Percentiles rank a stretch among this genome's conserved stretches.
phyloP scores from a whole-genome alignment of 2,888 invertebrate species.

The Endotricha flammealis region DNA sequence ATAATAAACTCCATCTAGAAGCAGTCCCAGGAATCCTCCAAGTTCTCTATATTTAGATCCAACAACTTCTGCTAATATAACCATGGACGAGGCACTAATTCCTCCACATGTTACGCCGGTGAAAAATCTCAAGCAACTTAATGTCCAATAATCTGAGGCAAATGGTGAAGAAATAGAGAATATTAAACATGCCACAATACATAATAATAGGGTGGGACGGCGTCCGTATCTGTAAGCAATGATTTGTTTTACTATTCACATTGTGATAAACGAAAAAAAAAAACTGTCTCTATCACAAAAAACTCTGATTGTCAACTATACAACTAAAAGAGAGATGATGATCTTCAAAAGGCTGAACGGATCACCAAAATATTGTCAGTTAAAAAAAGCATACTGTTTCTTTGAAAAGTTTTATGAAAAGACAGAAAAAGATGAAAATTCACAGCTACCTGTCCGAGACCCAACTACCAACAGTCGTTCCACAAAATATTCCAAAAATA shows the following conservation, averaged over 20 bases:
- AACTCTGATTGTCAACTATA: too few relatives aligned
- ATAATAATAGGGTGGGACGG: slow-evolving; percentile 79
- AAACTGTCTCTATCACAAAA: too few relatives aligned
- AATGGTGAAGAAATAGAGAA: slow-evolving; percentile 81
- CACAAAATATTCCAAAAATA: slow-evolving; percentile 45
- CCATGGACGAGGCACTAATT: slow-evolving; percentile 76
- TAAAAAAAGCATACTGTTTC: too few relatives aligned
- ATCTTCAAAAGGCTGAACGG: too few relatives aligned
- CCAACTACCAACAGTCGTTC: slow-evolving; percentile 45
- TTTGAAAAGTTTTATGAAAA: background rate
- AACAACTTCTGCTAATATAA: slow-evolving; percentile 77
- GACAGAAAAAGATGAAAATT: slow-evolving; percentile 67
- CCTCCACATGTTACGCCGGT: slow-evolving; percentile 86
- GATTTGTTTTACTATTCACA: too few relatives aligned
- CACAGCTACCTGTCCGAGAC: slow-evolving; percentile 44
- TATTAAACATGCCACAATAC: slow-evolving; percentile 80
- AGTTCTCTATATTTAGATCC: slow-evolving; percentile 65
- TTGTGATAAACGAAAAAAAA: too few relatives aligned
- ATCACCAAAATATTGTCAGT: too few relatives aligned
- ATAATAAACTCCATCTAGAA: slow-evolving; percentile 36
- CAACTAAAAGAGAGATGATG: too few relatives aligned
- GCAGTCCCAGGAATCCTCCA: slow-evolving; percentile 27
- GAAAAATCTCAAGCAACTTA: slow-evolving; percentile 80
- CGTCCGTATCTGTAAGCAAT: slow-evolving; percentile 51
- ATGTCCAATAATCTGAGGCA: slow-evolving; percentile 74